Conservation (phyloP, 2,888 invertebrate genomes). For the Drosophila nigritarsus region DNA sequence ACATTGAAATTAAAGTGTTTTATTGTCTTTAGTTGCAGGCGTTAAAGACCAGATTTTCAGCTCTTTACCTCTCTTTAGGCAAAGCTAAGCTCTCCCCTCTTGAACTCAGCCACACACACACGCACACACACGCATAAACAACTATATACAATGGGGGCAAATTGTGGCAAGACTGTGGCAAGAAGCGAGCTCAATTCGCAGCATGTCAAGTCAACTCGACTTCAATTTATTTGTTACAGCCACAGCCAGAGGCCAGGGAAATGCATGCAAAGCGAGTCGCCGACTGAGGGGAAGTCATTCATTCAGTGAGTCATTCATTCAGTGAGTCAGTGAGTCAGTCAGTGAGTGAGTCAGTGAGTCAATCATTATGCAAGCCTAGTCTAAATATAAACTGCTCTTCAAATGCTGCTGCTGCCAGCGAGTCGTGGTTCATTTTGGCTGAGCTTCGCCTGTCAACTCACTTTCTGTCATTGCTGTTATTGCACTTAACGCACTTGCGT, state of each 20-base stretch:
- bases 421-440: slow-evolving; percentile 56
- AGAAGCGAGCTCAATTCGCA: slow-evolving; percentile 66
- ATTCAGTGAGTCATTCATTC: background rate
- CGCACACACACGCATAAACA: background rate
- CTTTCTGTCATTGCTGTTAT: slow-evolving; percentile 75
- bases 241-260: slow-evolving; percentile 25
- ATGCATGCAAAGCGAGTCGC: background rate
- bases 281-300: background rate
- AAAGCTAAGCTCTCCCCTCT: background rate
- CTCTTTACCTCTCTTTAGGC: background rate
- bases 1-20: background rate
- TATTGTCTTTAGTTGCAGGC: no score
- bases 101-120: background rate
- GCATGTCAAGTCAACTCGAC: slow-evolving; percentile 59
- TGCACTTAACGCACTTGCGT: slow-evolving; percentile 78
- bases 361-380: slow-evolving; percentile 47
- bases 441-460: slow-evolving; percentile 68
- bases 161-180: slow-evolving; percentile 7
- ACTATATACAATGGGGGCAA: slow-evolving; percentile 15
- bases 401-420: slow-evolving; percentile 18
- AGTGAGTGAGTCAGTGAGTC: slow-evolving; percentile 8
- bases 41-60: background rate
- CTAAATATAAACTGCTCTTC: slow-evolving; percentile 75
- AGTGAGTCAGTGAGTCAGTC: background rate
- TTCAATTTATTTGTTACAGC: slow-evolving; percentile 62